Conservation (phyloP, 2,113 vertebrate species). For the Bostrychus sinensis region DNA sequence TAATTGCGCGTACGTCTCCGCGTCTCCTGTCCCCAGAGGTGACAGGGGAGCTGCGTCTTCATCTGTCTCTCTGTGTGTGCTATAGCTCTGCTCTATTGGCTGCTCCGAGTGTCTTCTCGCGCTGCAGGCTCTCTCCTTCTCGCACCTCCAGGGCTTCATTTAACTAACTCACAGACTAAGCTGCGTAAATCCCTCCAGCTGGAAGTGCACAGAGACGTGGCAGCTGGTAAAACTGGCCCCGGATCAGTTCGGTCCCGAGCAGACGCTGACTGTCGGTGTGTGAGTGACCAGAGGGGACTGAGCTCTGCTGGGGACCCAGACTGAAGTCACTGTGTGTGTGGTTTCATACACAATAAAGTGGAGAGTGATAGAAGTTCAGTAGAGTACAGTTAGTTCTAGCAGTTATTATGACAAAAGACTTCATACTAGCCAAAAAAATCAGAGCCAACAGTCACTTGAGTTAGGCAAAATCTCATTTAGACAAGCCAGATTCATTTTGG, state of each 20-base stretch:
- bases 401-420: too few species aligned
- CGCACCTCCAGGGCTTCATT: constrained; percentile 71
- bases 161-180: constrained; percentile 70
- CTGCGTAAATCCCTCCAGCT: constrained; percentile 68
- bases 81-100: constrained; percentile 46
- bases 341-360: not conserved
- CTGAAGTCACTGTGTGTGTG: constrained; percentile 4
- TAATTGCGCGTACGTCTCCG: constrained; percentile 32
- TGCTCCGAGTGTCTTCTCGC: constrained; percentile 37
- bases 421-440: too few species aligned
- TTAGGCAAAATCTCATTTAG: too few species aligned
- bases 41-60: constrained; percentile 48
- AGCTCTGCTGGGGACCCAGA: constrained; percentile 14
- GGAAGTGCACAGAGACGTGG: constrained; percentile 54
- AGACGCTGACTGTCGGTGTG: constrained; percentile 28
- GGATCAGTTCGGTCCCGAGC: constrained; percentile 38
- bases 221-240: constrained; percentile 64
- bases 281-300: constrained; percentile 26
- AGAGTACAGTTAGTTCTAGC: too few species aligned
- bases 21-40: constrained; percentile 30
- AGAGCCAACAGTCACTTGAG: too few species aligned
- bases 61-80: constrained; percentile 39
- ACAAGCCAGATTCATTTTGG: too few species aligned
- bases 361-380: not conserved
- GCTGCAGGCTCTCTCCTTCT: constrained; percentile 48